Conservation (phyloP, 2,113 vertebrate genomes). For the Saccopteryx bilineata region DNA sequence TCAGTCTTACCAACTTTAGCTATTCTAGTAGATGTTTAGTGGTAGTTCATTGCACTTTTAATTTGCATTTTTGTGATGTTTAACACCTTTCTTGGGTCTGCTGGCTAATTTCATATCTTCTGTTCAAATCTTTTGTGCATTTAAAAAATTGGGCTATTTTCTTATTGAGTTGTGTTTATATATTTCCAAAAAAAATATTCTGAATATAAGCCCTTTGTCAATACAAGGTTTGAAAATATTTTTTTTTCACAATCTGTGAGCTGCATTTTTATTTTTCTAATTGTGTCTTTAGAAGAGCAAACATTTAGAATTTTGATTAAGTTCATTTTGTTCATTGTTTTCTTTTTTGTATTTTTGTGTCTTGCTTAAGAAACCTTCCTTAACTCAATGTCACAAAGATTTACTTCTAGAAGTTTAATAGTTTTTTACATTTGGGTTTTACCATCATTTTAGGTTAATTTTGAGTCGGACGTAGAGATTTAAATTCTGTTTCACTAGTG, state of each 20-base stretch:
- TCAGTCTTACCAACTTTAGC: background rate
- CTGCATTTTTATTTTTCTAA: conserved; percentile 39
- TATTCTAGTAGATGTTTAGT: conserved; percentile 27
- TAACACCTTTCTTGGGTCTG: background rate
- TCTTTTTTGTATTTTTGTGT: background rate
- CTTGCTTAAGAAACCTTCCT: conserved; percentile 53
- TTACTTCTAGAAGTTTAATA: conserved; percentile 23
- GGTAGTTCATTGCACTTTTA: conserved; percentile 20
- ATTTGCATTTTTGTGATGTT: conserved; percentile 57
- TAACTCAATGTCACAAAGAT: conserved; percentile 28
- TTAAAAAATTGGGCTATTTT: conserved; percentile 9
- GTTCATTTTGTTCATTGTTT: background rate
- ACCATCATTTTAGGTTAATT: conserved; percentile 35
- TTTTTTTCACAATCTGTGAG: background rate
- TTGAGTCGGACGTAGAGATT: background rate
- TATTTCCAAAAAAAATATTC: background rate
- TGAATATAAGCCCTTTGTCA: conserved; percentile 21
- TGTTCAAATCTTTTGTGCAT: conserved; percentile 26
- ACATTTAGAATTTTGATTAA: conserved; percentile 32
- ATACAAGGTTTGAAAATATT: conserved; percentile 36
- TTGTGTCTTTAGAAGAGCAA: conserved; percentile 24
- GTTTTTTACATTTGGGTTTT: background rate
- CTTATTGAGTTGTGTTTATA: background rate
- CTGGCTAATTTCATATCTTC: background rate
- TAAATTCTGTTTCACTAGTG: conserved; percentile 9